Conservation (phyloP, 2,797 vertebrate species). For the Phalanger gymnotis region DNA sequence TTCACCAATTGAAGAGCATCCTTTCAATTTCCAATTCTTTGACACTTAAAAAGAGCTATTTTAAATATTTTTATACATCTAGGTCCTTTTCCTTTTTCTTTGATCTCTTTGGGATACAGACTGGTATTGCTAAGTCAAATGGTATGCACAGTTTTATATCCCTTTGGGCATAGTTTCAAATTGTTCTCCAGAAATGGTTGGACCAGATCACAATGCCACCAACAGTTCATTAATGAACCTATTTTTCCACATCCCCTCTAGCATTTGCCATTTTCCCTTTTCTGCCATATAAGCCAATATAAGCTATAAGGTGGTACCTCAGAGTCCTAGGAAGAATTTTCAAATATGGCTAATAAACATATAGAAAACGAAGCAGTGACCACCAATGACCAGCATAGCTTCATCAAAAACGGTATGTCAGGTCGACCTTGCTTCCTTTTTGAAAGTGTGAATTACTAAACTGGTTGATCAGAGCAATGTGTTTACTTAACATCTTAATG, state of each 20-base stretch:
- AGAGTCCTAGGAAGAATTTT: background rate
- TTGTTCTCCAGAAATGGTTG: background rate
- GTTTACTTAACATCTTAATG: background rate
- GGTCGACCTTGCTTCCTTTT: no score
- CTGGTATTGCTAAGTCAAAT: background rate
- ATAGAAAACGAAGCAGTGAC: no score
- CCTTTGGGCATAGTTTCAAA: background rate
- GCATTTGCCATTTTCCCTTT: background rate
- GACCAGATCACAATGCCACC: background rate
- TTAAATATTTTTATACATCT: no score
- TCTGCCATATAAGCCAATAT: background rate
- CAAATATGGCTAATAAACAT: background rate
- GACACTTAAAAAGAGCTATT: no score
- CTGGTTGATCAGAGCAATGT: background rate
- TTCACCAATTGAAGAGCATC: no score
- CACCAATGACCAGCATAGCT: no score
- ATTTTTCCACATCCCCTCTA: background rate
- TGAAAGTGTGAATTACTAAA: no score
- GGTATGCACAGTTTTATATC: background rate
- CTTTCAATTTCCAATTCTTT: no score
- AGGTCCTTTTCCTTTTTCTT: no score
- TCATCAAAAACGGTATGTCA: no score
- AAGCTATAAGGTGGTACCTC: background rate
- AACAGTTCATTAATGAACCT: background rate
- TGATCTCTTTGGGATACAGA: no score